These are phyloP conservation scores for Trichogramma evanescens DNA, from an alignment of 2,888 invertebrate genomes.

Conservation along the genomic window DNA sequence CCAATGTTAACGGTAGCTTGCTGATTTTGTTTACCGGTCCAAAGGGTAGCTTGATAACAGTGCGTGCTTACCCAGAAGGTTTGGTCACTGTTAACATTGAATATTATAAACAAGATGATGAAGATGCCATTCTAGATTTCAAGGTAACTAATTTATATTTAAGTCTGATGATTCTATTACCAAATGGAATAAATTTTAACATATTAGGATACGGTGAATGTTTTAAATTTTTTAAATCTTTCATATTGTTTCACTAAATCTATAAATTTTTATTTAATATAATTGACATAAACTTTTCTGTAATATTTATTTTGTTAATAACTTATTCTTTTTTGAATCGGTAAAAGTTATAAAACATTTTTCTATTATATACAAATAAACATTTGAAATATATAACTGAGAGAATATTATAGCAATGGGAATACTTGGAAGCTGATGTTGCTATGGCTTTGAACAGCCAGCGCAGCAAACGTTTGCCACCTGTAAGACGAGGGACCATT, in stretches of 20 bases:
- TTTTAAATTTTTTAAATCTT: background rate
- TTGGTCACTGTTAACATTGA: slow-evolving; percentile 76
- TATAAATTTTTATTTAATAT: slow-evolving; percentile 1
- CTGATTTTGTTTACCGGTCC: slow-evolving; percentile 66
- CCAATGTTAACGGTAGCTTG: slow-evolving; percentile 63
- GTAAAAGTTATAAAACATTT: slow-evolving; percentile 4
- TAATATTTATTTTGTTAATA: background rate
- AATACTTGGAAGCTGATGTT: slow-evolving; percentile 67
- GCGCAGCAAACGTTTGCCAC: slow-evolving; percentile 73
- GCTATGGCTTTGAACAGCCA: slow-evolving; percentile 64
- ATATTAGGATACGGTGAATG: background rate
- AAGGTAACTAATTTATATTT: slow-evolving; percentile 58
- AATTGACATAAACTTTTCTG: background rate
- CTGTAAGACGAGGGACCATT: slow-evolving; percentile 73
- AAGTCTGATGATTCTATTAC: background rate
- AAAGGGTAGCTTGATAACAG: slow-evolving; percentile 61
- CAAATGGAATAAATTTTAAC: background rate
- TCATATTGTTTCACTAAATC: background rate
- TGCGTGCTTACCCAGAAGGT: slow-evolving; percentile 68
- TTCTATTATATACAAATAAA: slow-evolving; percentile 25
- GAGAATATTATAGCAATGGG: slow-evolving; percentile 46
- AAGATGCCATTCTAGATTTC: slow-evolving; percentile 65
- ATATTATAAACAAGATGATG: slow-evolving; percentile 69
- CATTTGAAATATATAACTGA: slow-evolving; percentile 32
- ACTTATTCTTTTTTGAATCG: background rate